Evolutionary conservation across 2,888 invertebrate genomes (phyloP), one percentile per base, ranked within the genome.

Genomic region (Dysmachus trigonus): DNA sequence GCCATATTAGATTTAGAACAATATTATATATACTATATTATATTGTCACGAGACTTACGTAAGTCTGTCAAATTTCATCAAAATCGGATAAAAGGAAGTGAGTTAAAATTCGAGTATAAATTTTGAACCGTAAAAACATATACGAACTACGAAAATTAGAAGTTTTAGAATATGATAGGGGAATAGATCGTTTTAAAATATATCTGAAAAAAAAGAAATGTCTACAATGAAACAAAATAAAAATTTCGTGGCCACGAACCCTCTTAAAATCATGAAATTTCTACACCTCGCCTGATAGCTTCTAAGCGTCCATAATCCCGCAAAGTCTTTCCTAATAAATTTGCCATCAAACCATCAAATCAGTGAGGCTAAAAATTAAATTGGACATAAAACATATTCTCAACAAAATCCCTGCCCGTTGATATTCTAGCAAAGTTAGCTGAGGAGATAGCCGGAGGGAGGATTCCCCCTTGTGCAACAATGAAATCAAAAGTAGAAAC

Each of bases 341-440:
- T 77, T 77, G 85, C 76, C 77, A 85, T 85, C 62, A 85, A 85
- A 85, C 76, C 77, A 85, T 85, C 62, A 85, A 85, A 85, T 53
- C 85, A 85, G 77, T 85, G 85, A 85, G 85, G 85, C 85, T 85
- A 85, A 85, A 85, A 85, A 85, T 85, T 85, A 85, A 85, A 85
- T 85, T 85, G 85, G 85, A 85, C 85, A 77, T 85, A 77, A 85
- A 85, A 62, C 85, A 85, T 85, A 85, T 85, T 85, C 53, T 77
- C 62, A 22, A 33, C n/a, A 41, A 53, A 53, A 74, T 53, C 77
- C 62, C 76, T 76, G 30, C 38, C 47, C 51, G 35, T n/a, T n/a
- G n/a, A n/a, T n/a, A 76, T 7, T 33, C n/a, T 38, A 62, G 51
- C 30, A 85, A 85, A 85, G 13, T 10, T 85, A 85, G 33, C 85